Evolutionary conservation across 2,113 vertebrate species (phyloP).

Genomic region (Eonycteris spelaea): DNA sequence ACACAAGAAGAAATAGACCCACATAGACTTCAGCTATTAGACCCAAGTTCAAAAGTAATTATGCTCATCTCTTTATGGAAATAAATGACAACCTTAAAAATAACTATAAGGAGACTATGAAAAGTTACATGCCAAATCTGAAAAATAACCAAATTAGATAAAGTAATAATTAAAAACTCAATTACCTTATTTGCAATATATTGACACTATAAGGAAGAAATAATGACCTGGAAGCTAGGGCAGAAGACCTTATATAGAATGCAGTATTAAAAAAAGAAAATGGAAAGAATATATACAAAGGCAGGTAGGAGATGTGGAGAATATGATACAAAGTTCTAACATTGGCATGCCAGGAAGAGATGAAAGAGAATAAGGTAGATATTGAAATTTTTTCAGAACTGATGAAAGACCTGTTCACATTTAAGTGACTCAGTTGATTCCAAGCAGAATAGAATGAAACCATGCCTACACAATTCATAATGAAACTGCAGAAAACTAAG

Average conservation of each 20-base stretch:
- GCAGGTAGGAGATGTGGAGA: background rate
- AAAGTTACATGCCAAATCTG: background rate
- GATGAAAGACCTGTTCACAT: background rate
- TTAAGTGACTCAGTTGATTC: background rate
- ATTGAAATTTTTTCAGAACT: background rate
- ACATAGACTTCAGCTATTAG: background rate
- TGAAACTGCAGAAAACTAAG: background rate
- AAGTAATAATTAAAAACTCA: background rate
- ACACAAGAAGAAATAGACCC: background rate
- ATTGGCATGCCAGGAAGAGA: background rate
- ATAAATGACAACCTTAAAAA: background rate
- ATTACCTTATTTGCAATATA: background rate
- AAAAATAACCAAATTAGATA: constrained; percentile 35
- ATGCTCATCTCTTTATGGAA: background rate
- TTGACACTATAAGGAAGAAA: background rate
- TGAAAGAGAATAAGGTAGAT: background rate
- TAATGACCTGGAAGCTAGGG: background rate
- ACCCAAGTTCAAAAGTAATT: background rate
- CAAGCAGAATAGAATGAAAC: background rate
- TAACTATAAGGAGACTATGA: background rate
- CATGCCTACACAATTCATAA: background rate
- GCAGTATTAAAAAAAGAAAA: background rate
- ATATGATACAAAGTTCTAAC: background rate
- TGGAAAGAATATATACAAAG: background rate
- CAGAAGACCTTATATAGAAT: background rate